phyloP scores from a whole-genome alignment of 1,140 invertebrate species.

The Octopus bimaculoides region DNA sequence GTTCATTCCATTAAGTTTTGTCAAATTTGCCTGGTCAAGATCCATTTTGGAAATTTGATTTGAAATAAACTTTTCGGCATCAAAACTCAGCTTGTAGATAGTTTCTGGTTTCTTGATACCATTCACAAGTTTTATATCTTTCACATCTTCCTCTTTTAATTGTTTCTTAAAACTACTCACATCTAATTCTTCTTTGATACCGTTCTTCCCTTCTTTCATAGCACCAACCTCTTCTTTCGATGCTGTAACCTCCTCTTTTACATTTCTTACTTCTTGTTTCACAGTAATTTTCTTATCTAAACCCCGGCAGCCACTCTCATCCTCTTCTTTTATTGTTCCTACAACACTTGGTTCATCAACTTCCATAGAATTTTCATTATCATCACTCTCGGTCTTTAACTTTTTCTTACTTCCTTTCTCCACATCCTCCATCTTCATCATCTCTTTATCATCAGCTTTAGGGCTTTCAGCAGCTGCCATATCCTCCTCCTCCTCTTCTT shows the following conservation, averaged over 20 bases:
- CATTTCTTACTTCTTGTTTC: not conserved
- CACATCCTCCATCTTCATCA: too few species aligned
- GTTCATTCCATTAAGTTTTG: conserved; percentile 17
- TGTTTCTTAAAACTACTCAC: not conserved
- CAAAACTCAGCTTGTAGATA: conserved; percentile 26
- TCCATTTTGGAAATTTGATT: conserved; percentile 20
- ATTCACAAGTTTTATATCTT: not conserved
- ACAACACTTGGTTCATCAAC: not conserved
- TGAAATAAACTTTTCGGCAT: conserved; percentile 22
- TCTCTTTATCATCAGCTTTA: too few species aligned
- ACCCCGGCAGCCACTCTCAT: not conserved
- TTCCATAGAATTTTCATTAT: not conserved
- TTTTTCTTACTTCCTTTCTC: too few species aligned
- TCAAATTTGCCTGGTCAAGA: conserved; percentile 18
- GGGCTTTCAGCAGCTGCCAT: too few species aligned
- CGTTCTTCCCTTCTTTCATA: not conserved
- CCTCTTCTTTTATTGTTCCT: not conserved
- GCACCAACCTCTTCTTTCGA: not conserved
- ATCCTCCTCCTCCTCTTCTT: too few species aligned
- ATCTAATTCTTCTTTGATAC: not conserved
- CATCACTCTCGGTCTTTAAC: not conserved
- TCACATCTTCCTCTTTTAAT: not conserved
- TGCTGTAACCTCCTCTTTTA: not conserved
- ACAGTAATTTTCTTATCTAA: too few species aligned
- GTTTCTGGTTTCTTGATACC: conserved; percentile 12